Percentiles rank a stretch among this genome's conserved stretches.
These are phyloP conservation scores for Scaptomyza graminum DNA, from an alignment of 1,140 invertebrate species.

Conservation along the genomic window DNA sequence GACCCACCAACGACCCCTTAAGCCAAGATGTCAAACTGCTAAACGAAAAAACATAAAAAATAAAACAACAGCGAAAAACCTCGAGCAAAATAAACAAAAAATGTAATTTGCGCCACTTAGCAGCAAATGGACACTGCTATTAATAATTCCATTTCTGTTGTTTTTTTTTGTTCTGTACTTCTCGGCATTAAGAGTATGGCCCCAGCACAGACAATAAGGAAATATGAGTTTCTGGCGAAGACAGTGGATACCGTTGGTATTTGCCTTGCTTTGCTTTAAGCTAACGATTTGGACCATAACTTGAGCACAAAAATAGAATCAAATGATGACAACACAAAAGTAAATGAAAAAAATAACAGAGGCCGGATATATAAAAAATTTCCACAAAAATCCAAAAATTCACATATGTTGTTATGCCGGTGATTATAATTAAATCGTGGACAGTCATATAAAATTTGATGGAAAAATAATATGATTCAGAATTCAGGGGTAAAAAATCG, in stretches of 20 bases:
- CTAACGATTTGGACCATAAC: conserved; percentile 2
- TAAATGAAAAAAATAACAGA: conserved; percentile 1
- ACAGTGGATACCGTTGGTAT: conserved; percentile 18
- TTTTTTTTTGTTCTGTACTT: conserved; percentile 11
- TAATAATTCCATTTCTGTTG: conserved; percentile 74
- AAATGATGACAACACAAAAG: conserved; percentile 26
- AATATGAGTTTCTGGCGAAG: conserved; percentile 67
- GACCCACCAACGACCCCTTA: conserved; percentile 42
- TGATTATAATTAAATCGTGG: too few species aligned
- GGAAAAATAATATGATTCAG: too few species aligned
- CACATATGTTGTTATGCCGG: too few species aligned
- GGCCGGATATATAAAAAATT: conserved; percentile 3
- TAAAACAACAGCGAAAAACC: conserved; percentile 41
- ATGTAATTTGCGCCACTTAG: conserved; percentile 81
- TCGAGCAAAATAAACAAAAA: conserved; percentile 76
- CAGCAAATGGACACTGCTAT: conserved; percentile 78
- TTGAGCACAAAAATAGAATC: conserved; percentile 17
- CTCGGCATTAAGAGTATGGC: conserved; percentile 44
- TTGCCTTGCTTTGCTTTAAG: conserved; percentile 26
- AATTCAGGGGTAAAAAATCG: too few species aligned
- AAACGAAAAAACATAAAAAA: conserved; percentile 18
- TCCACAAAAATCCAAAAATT: neutral
- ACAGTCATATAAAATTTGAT: neutral
- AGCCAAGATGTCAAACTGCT: conserved; percentile 56
- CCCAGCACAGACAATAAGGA: conserved; percentile 69